Percentiles rank a stretch among this genome's conserved stretches.
Evolutionary conservation across 1,140 invertebrate genomes (phyloP).

Genomic region (Tetraneura akinire): DNA sequence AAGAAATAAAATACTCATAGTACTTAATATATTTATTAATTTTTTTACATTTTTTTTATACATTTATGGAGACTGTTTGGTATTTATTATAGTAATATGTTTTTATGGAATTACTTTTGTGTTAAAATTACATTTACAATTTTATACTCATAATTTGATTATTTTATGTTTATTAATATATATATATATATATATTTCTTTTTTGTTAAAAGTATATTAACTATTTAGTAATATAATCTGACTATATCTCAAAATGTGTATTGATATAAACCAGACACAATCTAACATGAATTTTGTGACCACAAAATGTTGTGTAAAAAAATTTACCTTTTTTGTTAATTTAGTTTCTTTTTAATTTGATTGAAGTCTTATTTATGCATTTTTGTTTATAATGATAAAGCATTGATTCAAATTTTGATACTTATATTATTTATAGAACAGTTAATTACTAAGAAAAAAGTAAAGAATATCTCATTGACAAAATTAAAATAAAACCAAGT

Average conservation of each 20-base stretch:
- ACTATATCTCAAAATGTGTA: background rate
- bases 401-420: too few species aligned
- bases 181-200: constrained; percentile 10
- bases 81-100: background rate
- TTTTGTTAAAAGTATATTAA: constrained; percentile 30
- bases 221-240: constrained; percentile 24
- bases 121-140: constrained; percentile 34
- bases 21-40: constrained; percentile 28
- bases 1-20: constrained; percentile 35
- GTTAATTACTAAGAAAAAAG: too few species aligned
- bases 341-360: too few species aligned
- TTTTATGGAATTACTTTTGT: constrained; percentile 33
- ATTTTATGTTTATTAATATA: constrained; percentile 39
- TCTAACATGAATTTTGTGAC: too few species aligned
- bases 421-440: too few species aligned
- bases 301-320: too few species aligned
- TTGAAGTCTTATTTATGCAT: too few species aligned
- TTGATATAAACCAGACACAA: too few species aligned
- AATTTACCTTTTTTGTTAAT: too few species aligned
- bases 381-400: too few species aligned
- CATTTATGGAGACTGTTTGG: constrained; percentile 44
- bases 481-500: background rate
- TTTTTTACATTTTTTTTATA: constrained; percentile 37
- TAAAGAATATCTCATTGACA: too few species aligned
- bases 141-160: constrained; percentile 33